Conservation (phyloP, 1,140 invertebrate species). For the Akabosia matsudoensis region DNA sequence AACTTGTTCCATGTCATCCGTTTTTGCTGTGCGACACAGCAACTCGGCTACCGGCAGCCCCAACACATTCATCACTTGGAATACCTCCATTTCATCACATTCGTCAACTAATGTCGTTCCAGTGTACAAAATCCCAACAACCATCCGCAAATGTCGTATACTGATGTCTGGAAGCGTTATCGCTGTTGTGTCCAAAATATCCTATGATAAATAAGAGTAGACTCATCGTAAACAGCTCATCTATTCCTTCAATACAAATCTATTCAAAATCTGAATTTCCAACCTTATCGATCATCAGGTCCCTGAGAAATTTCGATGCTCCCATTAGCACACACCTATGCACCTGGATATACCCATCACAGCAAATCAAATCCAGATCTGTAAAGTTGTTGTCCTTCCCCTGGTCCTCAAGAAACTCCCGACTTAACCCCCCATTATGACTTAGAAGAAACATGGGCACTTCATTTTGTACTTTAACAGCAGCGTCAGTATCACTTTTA, state of each 20-base stretch:
- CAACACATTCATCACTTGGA: not conserved
- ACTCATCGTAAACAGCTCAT: not conserved
- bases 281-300: not conserved
- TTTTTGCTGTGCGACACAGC: not conserved
- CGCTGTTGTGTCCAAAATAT: not conserved
- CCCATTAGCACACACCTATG: slow-evolving; percentile 5
- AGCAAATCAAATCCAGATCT: not conserved
- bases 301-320: slow-evolving; percentile 3
- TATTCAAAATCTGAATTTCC: not conserved
- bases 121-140: not conserved
- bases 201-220: not conserved
- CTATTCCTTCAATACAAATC: not conserved
- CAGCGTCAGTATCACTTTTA: too few species aligned
- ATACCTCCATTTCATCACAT: not conserved
- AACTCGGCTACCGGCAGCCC: not conserved
- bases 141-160: not conserved
- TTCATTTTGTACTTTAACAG: too few species aligned
- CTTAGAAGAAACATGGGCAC: not conserved
- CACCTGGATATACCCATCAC: not conserved
- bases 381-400: not conserved
- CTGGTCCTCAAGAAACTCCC: not conserved
- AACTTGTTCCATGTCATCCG: not conserved
- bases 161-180: not conserved
- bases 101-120: not conserved
- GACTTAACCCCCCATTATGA: not conserved